Evolutionary conservation across 2,113 vertebrate genomes (phyloP), one percentile per base, ranked within the genome.

Genomic region (Xiphophorus maculatus): DNA sequence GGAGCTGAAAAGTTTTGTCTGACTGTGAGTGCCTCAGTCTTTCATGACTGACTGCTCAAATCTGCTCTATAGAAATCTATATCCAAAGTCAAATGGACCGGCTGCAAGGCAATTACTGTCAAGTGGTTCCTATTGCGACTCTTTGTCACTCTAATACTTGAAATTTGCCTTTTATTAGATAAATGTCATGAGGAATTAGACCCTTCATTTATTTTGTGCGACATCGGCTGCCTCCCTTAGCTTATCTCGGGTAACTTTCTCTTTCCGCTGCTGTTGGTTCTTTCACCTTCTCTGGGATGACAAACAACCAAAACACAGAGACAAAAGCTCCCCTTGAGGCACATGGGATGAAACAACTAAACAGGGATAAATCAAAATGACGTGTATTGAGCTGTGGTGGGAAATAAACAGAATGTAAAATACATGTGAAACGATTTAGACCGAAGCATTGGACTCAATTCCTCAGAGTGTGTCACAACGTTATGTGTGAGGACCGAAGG

Each of bases 151-250:
- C 68, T 90, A 89, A 92, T 89, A 86, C 82, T 76, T 60, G 63
- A 91, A 92, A 93, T 92, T 89, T 76, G 64, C 81, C 89, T 91
- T 88, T 91, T 85, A 93, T 94, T 94, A 91, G 89, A 86, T 37
- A 29, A 83, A 84, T 88, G 89, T 93, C 90, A 89, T 89, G 91
- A 62, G n/a, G 83, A 91, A 92, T 93, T 89, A 93, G 29, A 71
- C 65, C 44, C 33, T 77, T 91, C 81, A 87, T 93, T 93, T 84
- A 85, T 84, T 90, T 90, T 81, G 68, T 22, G 48, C 2, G 8
- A 81, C 69, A 73, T 44, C 2, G 1, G 28, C 37, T 2, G 19
- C 35, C 69, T 70, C 60, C 65, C 33, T 17, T n/a, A 68, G 70
- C 61, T 66, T 14, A 63, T 72, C 77, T 71, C 19, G 74, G 67